These are phyloP conservation scores for Psammodynastes pulverulentus DNA, from an alignment of 2,113 vertebrate genomes.

Conservation along the genomic window DNA sequence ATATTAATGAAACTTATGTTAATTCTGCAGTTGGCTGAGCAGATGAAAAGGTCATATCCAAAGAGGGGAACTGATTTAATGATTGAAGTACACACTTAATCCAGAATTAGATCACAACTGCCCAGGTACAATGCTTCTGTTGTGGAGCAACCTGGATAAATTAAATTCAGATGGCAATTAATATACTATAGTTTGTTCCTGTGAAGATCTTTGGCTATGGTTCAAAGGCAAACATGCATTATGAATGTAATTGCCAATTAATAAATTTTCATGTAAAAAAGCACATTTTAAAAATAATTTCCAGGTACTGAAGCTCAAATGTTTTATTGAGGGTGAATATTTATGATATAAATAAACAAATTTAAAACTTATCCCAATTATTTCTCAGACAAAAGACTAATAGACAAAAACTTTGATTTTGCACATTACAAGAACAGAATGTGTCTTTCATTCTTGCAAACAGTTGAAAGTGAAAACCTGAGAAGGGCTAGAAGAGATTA, in stretches of 20 bases:
- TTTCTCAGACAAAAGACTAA: conserved; percentile 50
- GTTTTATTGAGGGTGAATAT: not conserved
- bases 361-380: conserved; percentile 46
- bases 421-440: conserved; percentile 50
- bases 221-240: not conserved
- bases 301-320: conserved; percentile 29
- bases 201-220: not conserved
- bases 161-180: not conserved
- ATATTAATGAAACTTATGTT: not conserved
- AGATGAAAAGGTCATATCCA: not conserved
- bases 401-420: conserved; percentile 49
- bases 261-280: not conserved
- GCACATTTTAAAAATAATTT: not conserved
- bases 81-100: not conserved
- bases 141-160: not conserved
- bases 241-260: not conserved
- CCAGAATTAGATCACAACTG: not conserved
- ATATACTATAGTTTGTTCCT: not conserved
- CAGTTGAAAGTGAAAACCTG: conserved; percentile 34
- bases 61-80: not conserved
- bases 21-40: not conserved
- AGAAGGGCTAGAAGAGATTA: conserved; percentile 53
- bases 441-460: conserved; percentile 32
- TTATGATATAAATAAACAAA: not conserved
- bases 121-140: not conserved